Base-by-base conservation (phyloP, 2,888 invertebrate species). In the Lamellibrachia satsuma region DNA sequence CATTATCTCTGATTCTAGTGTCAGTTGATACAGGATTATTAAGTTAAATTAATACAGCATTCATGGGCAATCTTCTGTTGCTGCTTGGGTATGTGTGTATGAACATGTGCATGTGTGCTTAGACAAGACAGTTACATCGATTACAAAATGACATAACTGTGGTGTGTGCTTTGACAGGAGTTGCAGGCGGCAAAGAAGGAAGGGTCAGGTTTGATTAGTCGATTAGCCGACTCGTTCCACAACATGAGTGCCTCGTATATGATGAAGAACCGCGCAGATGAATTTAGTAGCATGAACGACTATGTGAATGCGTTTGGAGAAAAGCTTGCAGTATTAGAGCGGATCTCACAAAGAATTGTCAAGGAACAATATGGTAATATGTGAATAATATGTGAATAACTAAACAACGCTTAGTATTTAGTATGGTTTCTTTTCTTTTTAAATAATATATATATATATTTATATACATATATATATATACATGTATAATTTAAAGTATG, bases 201-300 rank as follows among this genome's bases (percentile, higher is more conserved):
- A 95, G 97, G 97, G 92, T 96, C 97, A 22, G 97, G 97, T 52
- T 96, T 97, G 27, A 96, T 97, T 1, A 97, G 97, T 51, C 97
- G 97, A 94, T 97, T 97, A 94, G 97, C 97, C 3, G 97, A 97
- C 93, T 97, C 97, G 22, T 95, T 97, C 90, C 97, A 97, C 95
- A 97, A 97, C 95, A 96, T 97, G 94, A 97, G 97, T 9, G 97
- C 96, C 90, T 96, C 97, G 90, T 97, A 97, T 93, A 97, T 97
- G 94, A 96, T 97, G 94, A 97, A 97, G 95, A 97, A 97, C 93
- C 97, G 97, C 92, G 97, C 97, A 94, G 96, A 97, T 22, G 98
- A 98, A 95, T 98, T 98, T 95, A 97, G 97, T 93, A 97, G 97
- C 94, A 97, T 97, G 94, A 97, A 97, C 94, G 97, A 97, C 91